phyloP scores from a whole-genome alignment of 2,888 invertebrate species.

The Anthophora plumipes region DNA sequence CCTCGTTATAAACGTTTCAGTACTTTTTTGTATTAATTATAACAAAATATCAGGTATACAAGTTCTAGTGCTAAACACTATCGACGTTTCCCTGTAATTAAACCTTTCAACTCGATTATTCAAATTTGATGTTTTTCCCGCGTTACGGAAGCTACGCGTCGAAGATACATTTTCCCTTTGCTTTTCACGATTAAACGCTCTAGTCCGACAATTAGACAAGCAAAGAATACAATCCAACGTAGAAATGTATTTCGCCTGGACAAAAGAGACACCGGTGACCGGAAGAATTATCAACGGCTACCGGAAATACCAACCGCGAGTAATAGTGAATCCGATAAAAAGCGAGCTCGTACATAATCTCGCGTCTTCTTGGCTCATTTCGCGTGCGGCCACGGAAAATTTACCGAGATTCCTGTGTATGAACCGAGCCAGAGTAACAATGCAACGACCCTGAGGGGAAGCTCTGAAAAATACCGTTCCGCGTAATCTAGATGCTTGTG shows the following conservation, averaged over 20 bases:
- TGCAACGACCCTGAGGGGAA: neutral
- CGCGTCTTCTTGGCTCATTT: conserved; percentile 23
- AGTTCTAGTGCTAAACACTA: no score
- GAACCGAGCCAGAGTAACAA: neutral
- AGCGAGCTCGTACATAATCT: conserved; percentile 13
- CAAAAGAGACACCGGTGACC: neutral
- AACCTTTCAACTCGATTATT: no score
- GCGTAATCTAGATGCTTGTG: neutral
- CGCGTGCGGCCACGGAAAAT: neutral
- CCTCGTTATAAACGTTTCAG: no score
- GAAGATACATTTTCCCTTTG: no score
- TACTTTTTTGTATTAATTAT: no score
- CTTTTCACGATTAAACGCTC: no score
- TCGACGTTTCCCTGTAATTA: no score
- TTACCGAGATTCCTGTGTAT: neutral
- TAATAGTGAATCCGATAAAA: neutral
- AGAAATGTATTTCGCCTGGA: neutral
- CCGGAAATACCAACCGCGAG: neutral
- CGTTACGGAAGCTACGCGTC: no score
- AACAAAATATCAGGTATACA: no score
- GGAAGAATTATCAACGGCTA: neutral
- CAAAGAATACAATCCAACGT: neutral
- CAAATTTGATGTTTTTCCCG: no score
- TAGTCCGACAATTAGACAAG: neutral
- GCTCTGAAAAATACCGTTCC: neutral